Conservation (phyloP, 2,888 invertebrate genomes). For the Cerastis rubricosa region DNA sequence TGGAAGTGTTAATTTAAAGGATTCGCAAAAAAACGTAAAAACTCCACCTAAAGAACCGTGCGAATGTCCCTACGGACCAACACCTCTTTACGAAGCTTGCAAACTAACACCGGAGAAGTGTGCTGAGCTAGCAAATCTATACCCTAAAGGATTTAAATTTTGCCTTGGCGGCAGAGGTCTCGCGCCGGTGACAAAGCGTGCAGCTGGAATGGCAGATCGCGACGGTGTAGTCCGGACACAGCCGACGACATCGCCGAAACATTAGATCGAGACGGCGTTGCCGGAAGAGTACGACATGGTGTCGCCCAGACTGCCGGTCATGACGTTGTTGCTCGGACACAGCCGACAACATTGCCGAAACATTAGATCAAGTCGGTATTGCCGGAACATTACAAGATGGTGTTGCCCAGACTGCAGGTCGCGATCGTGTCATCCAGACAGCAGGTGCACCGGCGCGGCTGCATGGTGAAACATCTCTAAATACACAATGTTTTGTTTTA, state of each 20-base stretch:
- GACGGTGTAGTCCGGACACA: background rate
- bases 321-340: background rate
- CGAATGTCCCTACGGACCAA: conserved; percentile 12
- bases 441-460: conserved; percentile 45
- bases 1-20: background rate
- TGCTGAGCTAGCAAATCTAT: conserved; percentile 21
- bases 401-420: no score
- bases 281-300: no score
- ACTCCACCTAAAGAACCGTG: background rate
- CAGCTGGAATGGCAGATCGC: conserved; percentile 60
- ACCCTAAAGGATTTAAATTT: conserved; percentile 69
- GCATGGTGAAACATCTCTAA: background rate
- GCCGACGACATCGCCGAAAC: no score
- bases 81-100: background rate
- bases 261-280: background rate
- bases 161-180: conserved; percentile 72
- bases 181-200: background rate
- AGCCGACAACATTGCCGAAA: no score
- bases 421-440: background rate
- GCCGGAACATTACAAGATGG: no score
- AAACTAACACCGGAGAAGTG: background rate
- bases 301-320: background rate
- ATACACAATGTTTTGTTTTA: background rate
- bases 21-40: background rate
- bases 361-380: no score